Evolutionary conservation across 2,113 vertebrate species (phyloP).

Genomic region (Macquaria ambigua): DNA sequence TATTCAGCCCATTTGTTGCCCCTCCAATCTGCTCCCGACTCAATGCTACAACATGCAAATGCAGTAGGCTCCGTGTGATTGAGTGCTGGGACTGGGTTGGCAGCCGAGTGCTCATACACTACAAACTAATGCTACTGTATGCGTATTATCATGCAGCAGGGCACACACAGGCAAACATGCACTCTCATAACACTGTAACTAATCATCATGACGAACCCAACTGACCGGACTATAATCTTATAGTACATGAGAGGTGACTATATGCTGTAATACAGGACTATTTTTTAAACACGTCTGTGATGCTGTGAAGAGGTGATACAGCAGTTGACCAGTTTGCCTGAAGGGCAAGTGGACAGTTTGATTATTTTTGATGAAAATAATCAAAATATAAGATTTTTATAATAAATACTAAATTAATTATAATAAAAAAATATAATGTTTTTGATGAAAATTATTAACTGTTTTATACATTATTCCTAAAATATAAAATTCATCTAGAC

Average conservation of each 20-base stretch:
- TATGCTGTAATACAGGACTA: conserved; percentile 3
- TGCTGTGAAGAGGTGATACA: not conserved
- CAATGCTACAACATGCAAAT: conserved; percentile 62
- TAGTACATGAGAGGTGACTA: conserved; percentile 41
- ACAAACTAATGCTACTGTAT: conserved; percentile 8
- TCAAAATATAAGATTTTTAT: too few relatives aligned
- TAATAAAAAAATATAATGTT: too few relatives aligned
- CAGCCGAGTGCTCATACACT: conserved; percentile 25
- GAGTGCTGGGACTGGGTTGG: conserved; percentile 30
- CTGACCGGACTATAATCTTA: conserved; percentile 28
- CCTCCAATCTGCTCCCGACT: conserved; percentile 29
- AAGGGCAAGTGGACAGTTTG: not conserved
- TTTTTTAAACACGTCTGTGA: not conserved
- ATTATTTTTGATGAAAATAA: not conserved
- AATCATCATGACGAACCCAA: conserved; percentile 61
- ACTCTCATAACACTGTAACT: conserved; percentile 35
- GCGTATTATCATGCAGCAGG: not conserved
- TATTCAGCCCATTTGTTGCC: conserved; percentile 74
- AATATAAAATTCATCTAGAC: not conserved
- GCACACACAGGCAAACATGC: conserved; percentile 1
- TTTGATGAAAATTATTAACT: not conserved
- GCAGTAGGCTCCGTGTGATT: conserved; percentile 42
- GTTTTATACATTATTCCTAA: not conserved
- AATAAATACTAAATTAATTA: not conserved
- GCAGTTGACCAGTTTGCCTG: conserved; percentile 7